phyloP scores from a whole-genome alignment of 2,797 vertebrate genomes.

The Glossophaga mutica region DNA sequence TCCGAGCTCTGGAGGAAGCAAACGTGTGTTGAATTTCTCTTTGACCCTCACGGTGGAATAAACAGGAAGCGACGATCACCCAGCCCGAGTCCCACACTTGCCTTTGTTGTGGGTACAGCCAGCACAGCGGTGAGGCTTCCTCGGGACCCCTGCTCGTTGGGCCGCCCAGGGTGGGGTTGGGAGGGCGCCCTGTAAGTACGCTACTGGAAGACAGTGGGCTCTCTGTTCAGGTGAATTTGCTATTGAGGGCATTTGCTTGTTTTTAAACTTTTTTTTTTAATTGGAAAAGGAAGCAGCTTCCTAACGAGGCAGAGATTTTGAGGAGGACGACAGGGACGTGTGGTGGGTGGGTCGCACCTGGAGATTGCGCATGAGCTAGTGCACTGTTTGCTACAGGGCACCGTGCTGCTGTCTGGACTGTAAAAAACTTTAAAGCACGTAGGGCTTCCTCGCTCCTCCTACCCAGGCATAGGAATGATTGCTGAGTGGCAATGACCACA shows the following conservation, averaged over 20 bases:
- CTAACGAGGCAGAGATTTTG: neutral
- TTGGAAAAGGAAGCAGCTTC: neutral
- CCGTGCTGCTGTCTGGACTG: neutral
- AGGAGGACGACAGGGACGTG: neutral
- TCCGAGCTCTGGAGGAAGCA: neutral
- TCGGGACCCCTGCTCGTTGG: neutral
- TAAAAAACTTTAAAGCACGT: neutral
- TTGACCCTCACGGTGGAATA: constrained; percentile 38
- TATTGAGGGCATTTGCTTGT: neutral
- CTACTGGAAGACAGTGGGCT: neutral
- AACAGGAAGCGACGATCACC: constrained; percentile 57
- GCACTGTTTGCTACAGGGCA: neutral
- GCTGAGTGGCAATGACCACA: neutral
- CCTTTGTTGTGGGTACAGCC: constrained; percentile 21
- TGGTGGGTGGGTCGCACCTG: neutral
- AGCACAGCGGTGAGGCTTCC: neutral
- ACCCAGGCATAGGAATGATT: neutral
- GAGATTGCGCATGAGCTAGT: neutral
- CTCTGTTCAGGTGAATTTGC: neutral
- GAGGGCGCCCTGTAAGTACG: constrained; percentile 16
- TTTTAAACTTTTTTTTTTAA: constrained; percentile 44
- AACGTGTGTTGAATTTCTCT: constrained; percentile 47
- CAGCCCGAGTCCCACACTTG: constrained; percentile 19
- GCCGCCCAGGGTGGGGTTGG: neutral
- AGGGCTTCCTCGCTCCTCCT: neutral